A percentile compares a stretch with the other conserved stretches of the same genome.
phyloP scores from a whole-genome alignment of 2,888 invertebrate genomes.

The Isotomurus palustris region DNA sequence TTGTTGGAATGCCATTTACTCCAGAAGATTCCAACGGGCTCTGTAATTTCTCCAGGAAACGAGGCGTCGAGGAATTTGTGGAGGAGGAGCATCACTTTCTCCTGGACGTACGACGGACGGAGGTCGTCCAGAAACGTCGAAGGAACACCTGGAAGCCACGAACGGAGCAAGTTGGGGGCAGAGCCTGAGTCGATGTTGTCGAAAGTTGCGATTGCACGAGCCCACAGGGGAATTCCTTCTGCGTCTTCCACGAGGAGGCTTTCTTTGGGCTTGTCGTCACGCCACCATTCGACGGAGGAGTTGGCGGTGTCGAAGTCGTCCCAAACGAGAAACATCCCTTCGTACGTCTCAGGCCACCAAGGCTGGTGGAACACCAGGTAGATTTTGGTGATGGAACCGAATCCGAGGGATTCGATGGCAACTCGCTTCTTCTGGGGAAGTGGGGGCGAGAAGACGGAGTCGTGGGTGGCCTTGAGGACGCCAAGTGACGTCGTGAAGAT shows the following conservation, averaged over 20 bases:
- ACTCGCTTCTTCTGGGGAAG: slow-evolving; percentile 56
- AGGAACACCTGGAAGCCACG: slow-evolving; percentile 63
- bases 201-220: neutral
- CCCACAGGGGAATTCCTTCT: slow-evolving; percentile 6
- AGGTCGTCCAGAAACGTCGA: slow-evolving; percentile 61
- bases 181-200: slow-evolving; percentile 7
- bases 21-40: slow-evolving; percentile 56
- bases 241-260: neutral
- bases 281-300: neutral
- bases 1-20: slow-evolving; percentile 67
- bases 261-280: neutral
- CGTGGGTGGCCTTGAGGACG: slow-evolving; percentile 45
- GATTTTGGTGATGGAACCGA: slow-evolving; percentile 65
- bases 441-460: slow-evolving; percentile 56
- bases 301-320: slow-evolving; percentile 1
- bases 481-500: neutral
- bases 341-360: slow-evolving; percentile 2
- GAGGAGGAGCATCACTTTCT: too few relatives aligned
- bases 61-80: too few relatives aligned
- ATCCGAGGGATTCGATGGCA: slow-evolving; percentile 55
- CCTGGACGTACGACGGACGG: slow-evolving; percentile 46
- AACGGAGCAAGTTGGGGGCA: slow-evolving; percentile 58
- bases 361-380: slow-evolving; percentile 59
- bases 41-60: slow-evolving; percentile 53
- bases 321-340: neutral